Evolutionary conservation across 2,113 vertebrate genomes (phyloP).

Genomic region (Gulo gulo): DNA sequence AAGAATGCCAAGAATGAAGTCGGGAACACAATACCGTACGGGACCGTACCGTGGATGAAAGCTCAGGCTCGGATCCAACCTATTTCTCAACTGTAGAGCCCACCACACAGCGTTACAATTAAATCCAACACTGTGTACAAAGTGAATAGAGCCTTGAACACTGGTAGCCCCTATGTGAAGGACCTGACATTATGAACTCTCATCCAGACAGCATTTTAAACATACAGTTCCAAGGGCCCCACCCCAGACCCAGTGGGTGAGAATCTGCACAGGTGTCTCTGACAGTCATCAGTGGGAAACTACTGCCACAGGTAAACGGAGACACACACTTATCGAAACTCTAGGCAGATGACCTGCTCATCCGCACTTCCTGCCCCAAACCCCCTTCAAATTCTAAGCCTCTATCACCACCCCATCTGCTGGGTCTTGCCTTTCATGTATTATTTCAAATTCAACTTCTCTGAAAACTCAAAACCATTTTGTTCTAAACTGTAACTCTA

Average conservation of each 20-base stretch:
- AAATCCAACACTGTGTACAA: background rate
- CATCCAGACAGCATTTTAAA: background rate
- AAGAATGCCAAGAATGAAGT: background rate
- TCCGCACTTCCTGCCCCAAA: background rate
- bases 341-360: background rate
- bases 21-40: background rate
- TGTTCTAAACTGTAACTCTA: background rate
- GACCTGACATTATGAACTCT: background rate
- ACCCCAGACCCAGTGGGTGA: background rate
- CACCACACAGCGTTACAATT: background rate
- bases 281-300: background rate
- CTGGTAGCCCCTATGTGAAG: background rate
- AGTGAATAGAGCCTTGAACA: background rate
- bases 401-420: background rate
- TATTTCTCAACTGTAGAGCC: background rate
- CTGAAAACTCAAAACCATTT: background rate
- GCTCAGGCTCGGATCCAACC: background rate
- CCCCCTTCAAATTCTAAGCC: background rate
- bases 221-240: background rate
- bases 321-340: background rate
- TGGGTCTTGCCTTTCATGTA: background rate
- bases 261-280: background rate
- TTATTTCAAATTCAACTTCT: background rate
- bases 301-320: background rate
- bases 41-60: background rate